These are phyloP conservation scores for Drosophila triauraria DNA, from an alignment of 1,140 invertebrate genomes.

Conservation along the genomic window DNA sequence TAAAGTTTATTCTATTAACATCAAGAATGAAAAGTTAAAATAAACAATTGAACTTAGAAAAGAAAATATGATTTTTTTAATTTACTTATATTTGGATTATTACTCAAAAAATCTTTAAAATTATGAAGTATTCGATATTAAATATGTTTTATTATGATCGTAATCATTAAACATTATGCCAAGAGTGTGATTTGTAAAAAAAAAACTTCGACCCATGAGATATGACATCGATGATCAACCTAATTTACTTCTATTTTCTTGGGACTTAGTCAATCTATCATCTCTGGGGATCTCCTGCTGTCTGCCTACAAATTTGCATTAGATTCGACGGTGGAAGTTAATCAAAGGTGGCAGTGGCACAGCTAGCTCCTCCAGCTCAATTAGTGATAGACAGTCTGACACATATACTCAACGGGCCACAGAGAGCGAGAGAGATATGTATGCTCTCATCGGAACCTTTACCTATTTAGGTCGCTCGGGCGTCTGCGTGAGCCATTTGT, in stretches of 20 bases:
- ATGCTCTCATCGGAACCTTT: conserved; percentile 68
- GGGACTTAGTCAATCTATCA: conserved; percentile 9
- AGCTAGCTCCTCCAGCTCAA: conserved; percentile 65
- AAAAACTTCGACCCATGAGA: too few relatives aligned
- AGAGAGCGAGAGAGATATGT: conserved; percentile 10
- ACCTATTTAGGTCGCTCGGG: conserved; percentile 45
- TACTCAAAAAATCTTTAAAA: not conserved
- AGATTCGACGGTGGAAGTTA: conserved; percentile 71
- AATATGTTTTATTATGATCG: not conserved
- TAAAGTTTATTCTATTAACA: too few relatives aligned
- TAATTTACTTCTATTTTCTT: not conserved
- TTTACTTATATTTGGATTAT: too few relatives aligned
- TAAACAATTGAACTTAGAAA: too few relatives aligned
- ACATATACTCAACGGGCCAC: conserved; percentile 77
- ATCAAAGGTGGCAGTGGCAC: conserved; percentile 53
- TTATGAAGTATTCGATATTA: not conserved
- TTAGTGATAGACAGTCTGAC: conserved; percentile 69
- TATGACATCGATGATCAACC: conserved; percentile 3
- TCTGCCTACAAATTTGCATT: conserved; percentile 64
- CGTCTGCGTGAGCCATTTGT: conserved; percentile 56
- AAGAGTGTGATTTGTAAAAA: not conserved
- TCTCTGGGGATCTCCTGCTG: not conserved
- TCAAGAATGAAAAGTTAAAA: too few relatives aligned
- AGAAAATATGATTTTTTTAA: too few relatives aligned
- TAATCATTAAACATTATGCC: not conserved